These are phyloP conservation scores for Eupithecia inturbata DNA, from an alignment of 2,888 invertebrate species.

Conservation along the genomic window DNA sequence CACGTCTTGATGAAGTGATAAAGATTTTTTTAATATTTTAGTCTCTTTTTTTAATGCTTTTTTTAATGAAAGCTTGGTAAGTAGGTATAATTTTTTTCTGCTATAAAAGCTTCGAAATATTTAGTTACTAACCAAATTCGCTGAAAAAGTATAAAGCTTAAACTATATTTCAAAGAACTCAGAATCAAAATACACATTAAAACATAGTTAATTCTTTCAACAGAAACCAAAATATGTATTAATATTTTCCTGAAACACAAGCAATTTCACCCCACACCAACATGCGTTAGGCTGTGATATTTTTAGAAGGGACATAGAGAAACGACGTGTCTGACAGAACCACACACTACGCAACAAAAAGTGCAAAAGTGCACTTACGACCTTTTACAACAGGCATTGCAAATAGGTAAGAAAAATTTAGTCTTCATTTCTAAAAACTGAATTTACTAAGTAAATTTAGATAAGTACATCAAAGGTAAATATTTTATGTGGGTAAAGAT, in stretches of 20 bases:
- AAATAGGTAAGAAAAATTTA: background rate
- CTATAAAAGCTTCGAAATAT: background rate
- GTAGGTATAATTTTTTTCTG: no score
- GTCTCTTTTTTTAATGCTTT: no score
- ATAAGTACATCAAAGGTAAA: no score
- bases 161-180: background rate
- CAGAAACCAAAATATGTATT: background rate
- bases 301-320: constrained; percentile 2
- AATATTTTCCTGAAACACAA: background rate
- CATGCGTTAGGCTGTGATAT: background rate
- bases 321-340: background rate
- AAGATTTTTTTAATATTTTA: background rate
- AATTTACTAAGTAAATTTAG: background rate
- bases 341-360: background rate
- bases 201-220: background rate
- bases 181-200: background rate
- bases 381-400: background rate
- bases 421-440: background rate
- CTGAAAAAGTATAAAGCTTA: background rate
- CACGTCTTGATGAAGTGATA: background rate
- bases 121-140: background rate
- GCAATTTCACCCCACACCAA: background rate
- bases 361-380: background rate
- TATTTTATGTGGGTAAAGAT: no score
- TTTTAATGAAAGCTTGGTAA: no score